Evolutionary conservation across 92 coral and sea anemone species (phyloP).

Genomic region (Plumapathes pennacea): DNA sequence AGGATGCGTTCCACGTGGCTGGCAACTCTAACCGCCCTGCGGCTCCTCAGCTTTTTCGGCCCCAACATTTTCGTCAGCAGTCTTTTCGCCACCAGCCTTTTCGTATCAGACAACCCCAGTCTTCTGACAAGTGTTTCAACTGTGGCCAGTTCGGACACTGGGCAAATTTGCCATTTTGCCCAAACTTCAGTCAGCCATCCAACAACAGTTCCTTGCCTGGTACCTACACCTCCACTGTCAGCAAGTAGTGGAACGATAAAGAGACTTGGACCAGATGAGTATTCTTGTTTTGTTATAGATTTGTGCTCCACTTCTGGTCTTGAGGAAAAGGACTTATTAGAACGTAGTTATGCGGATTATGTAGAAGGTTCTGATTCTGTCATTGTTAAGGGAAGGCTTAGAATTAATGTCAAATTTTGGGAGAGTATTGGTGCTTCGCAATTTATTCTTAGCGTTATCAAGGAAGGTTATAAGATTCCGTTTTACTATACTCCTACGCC

Average conservation of each 20-base stretch:
- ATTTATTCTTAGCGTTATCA: conserved; percentile 29
- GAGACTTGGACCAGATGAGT: conserved; percentile 16
- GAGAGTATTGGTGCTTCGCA: conserved; percentile 32
- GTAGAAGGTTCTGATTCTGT: conserved; percentile 12
- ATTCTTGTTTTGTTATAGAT: conserved; percentile 4
- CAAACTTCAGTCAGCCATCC: conserved; percentile 3
- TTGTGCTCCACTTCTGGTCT: neutral
- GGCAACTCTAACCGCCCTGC: neutral
- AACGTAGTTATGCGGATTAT: conserved; percentile 19
- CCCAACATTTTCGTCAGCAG: conserved; percentile 13
- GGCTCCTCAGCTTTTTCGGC: conserved; percentile 17
- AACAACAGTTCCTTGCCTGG: conserved; percentile 5
- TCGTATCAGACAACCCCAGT: conserved; percentile 20
- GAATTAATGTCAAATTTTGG: conserved; percentile 22
- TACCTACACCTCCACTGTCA: conserved; percentile 7
- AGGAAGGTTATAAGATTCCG: conserved; percentile 42
- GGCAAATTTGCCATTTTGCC: conserved; percentile 15
- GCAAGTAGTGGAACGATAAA: neutral
- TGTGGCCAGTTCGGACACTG: conserved; percentile 39
- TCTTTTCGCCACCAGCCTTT: conserved; percentile 11
- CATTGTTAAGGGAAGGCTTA: conserved; percentile 34
- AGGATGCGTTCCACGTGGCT: neutral
- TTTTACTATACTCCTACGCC: conserved; percentile 36
- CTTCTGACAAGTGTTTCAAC: conserved; percentile 29
- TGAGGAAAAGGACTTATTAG: conserved; percentile 4